A percentile compares a stretch with the other conserved stretches of the same genome.
Conservation (phyloP, 2,888 invertebrate species). For the Petrolisthes manimaculis region DNA sequence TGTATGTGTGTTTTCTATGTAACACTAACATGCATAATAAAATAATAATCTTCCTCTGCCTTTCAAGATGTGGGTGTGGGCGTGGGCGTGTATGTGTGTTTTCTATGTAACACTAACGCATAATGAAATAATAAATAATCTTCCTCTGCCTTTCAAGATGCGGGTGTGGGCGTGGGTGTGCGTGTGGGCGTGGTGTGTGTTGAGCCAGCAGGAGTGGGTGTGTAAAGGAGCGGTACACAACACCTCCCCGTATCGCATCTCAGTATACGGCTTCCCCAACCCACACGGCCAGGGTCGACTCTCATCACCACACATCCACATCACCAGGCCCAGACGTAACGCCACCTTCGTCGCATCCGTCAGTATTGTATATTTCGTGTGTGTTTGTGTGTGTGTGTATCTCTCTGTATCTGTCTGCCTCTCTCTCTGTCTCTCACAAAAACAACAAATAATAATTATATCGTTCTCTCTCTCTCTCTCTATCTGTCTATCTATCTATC, state of each 20-base stretch:
- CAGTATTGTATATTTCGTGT: background rate
- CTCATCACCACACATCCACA: slow-evolving; percentile 1
- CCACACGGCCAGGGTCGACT: slow-evolving; percentile 3
- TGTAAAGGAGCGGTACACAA: background rate
- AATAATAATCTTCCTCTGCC: background rate
- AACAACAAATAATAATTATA: background rate
- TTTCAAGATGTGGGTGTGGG: slow-evolving; percentile 23
- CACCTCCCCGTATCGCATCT: slow-evolving; percentile 44
- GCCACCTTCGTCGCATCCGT: slow-evolving; percentile 42
- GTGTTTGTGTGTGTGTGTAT: too few relatives aligned
- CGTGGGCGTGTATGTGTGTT: slow-evolving; percentile 23
- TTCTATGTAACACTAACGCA: background rate
- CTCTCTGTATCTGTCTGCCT: too few relatives aligned
- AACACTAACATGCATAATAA: background rate
- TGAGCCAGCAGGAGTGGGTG: background rate
- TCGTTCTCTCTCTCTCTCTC: too few relatives aligned
- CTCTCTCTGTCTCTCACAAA: background rate
- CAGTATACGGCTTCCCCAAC: slow-evolving; percentile 28
- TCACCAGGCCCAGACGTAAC: slow-evolving; percentile 33
- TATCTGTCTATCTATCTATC: background rate
- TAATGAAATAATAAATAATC: background rate
- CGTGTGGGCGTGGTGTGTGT: background rate
- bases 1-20: background rate
- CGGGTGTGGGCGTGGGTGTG: slow-evolving; percentile 27
- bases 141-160: slow-evolving; percentile 1